These are phyloP conservation scores for Galeopterus variegatus DNA, from an alignment of 2,113 vertebrate species.

Conservation along the genomic window DNA sequence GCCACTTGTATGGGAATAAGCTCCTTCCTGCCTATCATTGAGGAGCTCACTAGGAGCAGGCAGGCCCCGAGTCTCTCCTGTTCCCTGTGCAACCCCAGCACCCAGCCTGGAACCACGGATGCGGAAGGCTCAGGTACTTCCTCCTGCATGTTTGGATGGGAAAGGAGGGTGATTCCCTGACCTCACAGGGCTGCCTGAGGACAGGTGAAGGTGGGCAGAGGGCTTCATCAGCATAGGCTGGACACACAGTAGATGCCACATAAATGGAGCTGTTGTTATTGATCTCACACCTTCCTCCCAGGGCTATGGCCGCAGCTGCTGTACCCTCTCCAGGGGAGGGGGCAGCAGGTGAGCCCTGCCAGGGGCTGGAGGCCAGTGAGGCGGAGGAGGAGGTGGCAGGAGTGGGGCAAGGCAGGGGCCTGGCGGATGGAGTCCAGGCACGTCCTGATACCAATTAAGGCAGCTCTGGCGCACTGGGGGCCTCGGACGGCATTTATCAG, in stretches of 20 bases:
- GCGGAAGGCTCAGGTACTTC: not conserved
- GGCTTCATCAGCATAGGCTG: accelerated
- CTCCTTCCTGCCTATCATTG: not conserved
- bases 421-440: constrained; percentile 73
- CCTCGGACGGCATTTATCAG: constrained; percentile 80
- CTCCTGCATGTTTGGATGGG: not conserved
- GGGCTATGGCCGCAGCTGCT: not conserved
- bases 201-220: not conserved
- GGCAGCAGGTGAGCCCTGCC: not conserved
- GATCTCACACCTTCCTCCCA: not conserved
- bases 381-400: not conserved
- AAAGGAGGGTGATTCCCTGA: not conserved
- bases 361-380: not conserved
- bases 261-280: accelerated
- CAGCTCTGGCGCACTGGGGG: constrained; percentile 67
- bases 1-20: not conserved
- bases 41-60: not conserved
- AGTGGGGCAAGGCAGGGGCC: not conserved
- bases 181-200: accelerated
- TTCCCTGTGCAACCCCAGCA: not conserved
- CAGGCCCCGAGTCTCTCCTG: not conserved
- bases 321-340: not conserved
- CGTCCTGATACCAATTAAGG: constrained; percentile 83
- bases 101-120: not conserved
- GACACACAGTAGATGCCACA: not conserved